Evolutionary conservation across 2,113 vertebrate species (phyloP).

Genomic region (Onychorhynchus coronatus): DNA sequence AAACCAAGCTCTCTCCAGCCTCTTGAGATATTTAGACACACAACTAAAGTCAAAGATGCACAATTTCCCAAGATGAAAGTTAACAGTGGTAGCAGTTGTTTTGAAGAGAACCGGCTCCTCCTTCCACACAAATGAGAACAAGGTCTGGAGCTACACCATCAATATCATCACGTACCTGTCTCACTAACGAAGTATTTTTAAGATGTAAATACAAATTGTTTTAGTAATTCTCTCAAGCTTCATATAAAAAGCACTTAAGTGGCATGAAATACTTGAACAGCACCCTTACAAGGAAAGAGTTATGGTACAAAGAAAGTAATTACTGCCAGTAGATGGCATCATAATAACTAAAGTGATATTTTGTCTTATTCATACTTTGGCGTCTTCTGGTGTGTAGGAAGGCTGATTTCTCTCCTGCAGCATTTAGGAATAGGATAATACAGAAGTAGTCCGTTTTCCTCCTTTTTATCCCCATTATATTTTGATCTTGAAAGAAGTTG

Average conservation of each 20-base stretch:
- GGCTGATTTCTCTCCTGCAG: not conserved
- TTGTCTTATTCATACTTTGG: not conserved
- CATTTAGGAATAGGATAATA: not conserved
- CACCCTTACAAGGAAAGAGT: not conserved
- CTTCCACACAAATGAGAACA: not conserved
- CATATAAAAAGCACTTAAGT: not conserved
- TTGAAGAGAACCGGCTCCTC: not conserved
- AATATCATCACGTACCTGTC: not conserved
- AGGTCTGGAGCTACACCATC: not conserved
- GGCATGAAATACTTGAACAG: not conserved
- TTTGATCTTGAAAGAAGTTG: not conserved
- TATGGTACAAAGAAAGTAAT: not conserved
- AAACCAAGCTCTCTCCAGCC: not conserved
- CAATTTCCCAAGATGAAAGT: not conserved
- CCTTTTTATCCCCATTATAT: not conserved
- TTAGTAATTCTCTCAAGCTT: not conserved
- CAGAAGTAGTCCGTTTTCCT: not conserved
- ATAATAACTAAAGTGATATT: slow-evolving; percentile 65
- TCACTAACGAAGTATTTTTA: not conserved
- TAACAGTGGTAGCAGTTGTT: not conserved
- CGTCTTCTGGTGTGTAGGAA: not conserved
- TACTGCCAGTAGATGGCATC: slow-evolving; percentile 78
- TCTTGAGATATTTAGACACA: not conserved
- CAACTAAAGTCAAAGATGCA: not conserved
- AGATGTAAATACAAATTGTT: not conserved